Evolutionary conservation across 2,888 invertebrate genomes (phyloP), one percentile per base, ranked within the genome.

Genomic region (Drosophila longiperda): DNA sequence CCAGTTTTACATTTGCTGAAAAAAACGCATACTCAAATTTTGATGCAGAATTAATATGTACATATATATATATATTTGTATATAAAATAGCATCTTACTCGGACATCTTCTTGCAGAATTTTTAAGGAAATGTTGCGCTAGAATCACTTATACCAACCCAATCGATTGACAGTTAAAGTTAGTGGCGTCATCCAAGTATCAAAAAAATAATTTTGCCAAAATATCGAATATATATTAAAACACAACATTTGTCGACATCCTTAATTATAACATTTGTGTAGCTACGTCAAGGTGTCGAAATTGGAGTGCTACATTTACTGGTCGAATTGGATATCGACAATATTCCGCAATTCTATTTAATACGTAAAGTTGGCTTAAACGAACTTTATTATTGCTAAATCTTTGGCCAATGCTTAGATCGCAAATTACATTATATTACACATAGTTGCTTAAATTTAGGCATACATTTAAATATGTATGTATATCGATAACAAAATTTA

Each of bases 341-440:
- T 20, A 20, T 17, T 4, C 17, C 9, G 0, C 17, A 5, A 50
- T 32, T 50, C 17, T 1, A 17, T 3, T n/a, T 17, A 32, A 26
- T 2, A 6, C 1, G n/a, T 49, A 45, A 15, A 53, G 61, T 32
- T 34, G 12, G 40, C 88, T 79, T 83, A 87, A 65, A 67, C 70
- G 20, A 79, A 87, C 34, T 77, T 84, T 80, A 75, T 86, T 90
- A 84, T 87, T 88, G 85, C 84, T 88, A 84, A 89, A 86, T 91
- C 91, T 91, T 91, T 91, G 91, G 91, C 90, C 90, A 90, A 90
- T 83, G 86, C 83, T 82, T 83, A 87, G 87, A 90, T 89, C 84
- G 85, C 75, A 75, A 83, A 87, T 80, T 80, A 82, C 66, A 69
- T 79, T 72, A 75, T 73, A 65, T 85, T 72, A 73, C 74, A 73